These are phyloP conservation scores for Amaurobius ferox DNA, from an alignment of 2,888 invertebrate genomes.

Conservation along the genomic window DNA sequence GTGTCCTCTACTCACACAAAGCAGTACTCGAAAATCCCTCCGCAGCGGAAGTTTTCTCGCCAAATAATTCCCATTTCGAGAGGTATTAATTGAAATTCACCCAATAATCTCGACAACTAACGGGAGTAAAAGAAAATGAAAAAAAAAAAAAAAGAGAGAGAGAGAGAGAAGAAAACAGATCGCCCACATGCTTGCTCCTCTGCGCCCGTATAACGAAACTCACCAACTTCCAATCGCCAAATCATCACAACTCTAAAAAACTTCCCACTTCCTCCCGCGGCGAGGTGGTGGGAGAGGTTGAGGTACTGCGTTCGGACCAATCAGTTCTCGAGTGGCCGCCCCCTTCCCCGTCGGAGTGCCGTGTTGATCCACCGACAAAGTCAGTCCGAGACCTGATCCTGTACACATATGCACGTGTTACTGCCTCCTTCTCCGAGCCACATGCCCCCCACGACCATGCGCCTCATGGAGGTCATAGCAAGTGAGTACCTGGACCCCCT, in stretches of 20 bases:
- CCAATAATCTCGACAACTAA: too few species aligned
- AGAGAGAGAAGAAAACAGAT: neutral
- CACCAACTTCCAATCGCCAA: neutral
- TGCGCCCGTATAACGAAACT: constrained; percentile 9
- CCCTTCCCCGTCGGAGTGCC: neutral
- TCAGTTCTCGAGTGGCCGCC: constrained; percentile 25
- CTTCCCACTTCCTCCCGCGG: neutral
- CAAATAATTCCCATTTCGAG: too few species aligned
- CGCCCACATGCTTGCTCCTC: neutral
- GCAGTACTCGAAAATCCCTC: too few species aligned
- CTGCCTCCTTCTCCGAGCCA: neutral
- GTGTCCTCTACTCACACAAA: too few species aligned
- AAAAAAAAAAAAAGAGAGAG: neutral
- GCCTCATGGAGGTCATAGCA: constrained; percentile 36
- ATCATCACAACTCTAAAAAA: neutral
- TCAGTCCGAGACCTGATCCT: constrained; percentile 17
- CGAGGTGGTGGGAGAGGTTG: neutral
- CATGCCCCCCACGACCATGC: constrained; percentile 20
- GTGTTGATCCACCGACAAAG: neutral
- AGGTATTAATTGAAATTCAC: too few species aligned
- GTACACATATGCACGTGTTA: constrained; percentile 27
- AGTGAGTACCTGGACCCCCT: too few species aligned
- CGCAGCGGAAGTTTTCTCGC: too few species aligned
- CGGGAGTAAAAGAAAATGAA: neutral
- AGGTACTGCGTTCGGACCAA: neutral